These are phyloP conservation scores for Emmelina monodactyla DNA, from an alignment of 2,888 invertebrate genomes.

Conservation along the genomic window DNA sequence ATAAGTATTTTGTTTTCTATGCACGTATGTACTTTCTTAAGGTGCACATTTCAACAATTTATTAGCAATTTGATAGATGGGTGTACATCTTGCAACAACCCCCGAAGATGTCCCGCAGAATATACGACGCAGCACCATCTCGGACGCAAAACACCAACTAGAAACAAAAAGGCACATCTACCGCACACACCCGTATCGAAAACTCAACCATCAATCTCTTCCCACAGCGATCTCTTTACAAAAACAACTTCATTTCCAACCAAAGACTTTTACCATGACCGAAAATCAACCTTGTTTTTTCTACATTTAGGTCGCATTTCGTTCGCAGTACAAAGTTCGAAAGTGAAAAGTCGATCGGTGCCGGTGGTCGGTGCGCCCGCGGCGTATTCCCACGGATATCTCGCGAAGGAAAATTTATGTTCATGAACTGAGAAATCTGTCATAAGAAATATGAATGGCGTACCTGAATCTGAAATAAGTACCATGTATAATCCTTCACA, in stretches of 20 bases:
- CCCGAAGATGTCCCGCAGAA: slow-evolving; percentile 22
- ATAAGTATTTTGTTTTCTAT: too few species aligned
- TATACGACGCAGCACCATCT: slow-evolving; percentile 38
- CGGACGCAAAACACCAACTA: slow-evolving; percentile 37
- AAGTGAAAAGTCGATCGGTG: slow-evolving; percentile 59
- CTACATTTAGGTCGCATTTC: slow-evolving; percentile 24
- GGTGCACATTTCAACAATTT: not conserved
- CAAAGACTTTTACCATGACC: slow-evolving; percentile 14
- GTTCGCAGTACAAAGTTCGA: slow-evolving; percentile 22
- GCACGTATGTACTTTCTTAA: too few species aligned
- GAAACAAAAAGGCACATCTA: slow-evolving; percentile 25
- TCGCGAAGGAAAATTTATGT: slow-evolving; percentile 60
- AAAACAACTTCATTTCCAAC: slow-evolving; percentile 53
- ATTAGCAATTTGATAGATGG: slow-evolving; percentile 14
- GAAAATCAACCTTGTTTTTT: slow-evolving; percentile 17
- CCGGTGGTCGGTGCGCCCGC: slow-evolving; percentile 53
- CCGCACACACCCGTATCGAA: slow-evolving; percentile 26
- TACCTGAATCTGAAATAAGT: slow-evolving; percentile 52
- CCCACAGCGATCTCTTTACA: slow-evolving; percentile 42
- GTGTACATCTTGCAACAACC: slow-evolving; percentile 15
- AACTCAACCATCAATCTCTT: slow-evolving; percentile 23
- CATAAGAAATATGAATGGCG: slow-evolving; percentile 57
- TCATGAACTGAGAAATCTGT: slow-evolving; percentile 63
- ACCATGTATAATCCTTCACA: slow-evolving; percentile 60
- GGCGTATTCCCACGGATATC: slow-evolving; percentile 61